Evolutionary conservation across 2,113 vertebrate species (phyloP).

Genomic region (Orthochromis indermauri): DNA sequence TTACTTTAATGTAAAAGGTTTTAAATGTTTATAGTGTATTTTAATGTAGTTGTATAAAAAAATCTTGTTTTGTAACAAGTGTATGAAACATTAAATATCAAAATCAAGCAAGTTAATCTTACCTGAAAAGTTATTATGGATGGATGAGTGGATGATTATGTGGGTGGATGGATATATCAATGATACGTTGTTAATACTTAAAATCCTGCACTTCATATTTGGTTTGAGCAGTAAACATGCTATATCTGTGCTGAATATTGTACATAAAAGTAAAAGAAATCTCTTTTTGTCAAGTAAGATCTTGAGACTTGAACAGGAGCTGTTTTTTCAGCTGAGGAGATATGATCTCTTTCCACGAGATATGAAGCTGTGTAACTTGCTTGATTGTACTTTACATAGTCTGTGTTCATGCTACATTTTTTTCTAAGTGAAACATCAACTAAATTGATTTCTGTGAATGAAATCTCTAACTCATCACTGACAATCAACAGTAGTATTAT

Average conservation of each 20-base stretch:
- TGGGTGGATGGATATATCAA: neutral
- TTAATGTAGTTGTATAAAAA: neutral
- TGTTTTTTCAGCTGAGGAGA: neutral
- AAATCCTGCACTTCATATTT: neutral
- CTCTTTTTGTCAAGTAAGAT: neutral
- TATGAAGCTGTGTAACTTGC: neutral
- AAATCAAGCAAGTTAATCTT: neutral
- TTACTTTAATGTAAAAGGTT: neutral
- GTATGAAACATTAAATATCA: neutral
- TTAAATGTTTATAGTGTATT: neutral
- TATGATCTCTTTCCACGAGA: neutral
- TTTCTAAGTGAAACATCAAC: neutral
- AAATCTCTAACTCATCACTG: neutral
- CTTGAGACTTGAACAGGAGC: neutral
- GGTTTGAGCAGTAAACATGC: neutral
- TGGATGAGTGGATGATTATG: neutral
- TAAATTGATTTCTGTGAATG: neutral
- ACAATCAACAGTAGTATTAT: neutral
- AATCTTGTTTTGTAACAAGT: neutral
- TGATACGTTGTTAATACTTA: neutral
- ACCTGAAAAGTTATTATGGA: neutral
- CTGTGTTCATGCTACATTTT: neutral
- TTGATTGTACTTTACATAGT: neutral
- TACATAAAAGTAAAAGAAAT: neutral
- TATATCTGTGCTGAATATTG: neutral